A percentile compares a stretch with the other conserved stretches of the same genome.
Conservation (phyloP, 2,797 vertebrate species). For the Liasis olivaceus region DNA sequence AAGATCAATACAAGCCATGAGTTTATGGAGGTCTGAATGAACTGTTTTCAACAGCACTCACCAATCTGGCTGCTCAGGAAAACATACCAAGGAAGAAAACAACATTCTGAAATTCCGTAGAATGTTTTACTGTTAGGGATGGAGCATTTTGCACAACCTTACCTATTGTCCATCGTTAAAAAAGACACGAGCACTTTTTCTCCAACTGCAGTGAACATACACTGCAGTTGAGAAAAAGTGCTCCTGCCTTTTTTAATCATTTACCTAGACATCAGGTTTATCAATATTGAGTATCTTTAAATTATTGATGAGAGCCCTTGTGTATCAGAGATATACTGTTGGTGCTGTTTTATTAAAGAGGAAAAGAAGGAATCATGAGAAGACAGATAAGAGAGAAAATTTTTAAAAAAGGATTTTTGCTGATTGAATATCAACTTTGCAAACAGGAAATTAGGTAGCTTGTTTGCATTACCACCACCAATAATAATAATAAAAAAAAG, state of each 20-base stretch:
- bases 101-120: background rate
- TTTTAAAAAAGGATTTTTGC: background rate
- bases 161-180: background rate
- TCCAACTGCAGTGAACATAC: too few relatives aligned
- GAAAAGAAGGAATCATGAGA: background rate
- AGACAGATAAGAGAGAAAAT: background rate
- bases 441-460: background rate
- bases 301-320: conserved; percentile 16
- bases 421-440: background rate
- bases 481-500: background rate
- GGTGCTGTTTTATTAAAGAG: conserved; percentile 9
- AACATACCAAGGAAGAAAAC: background rate
- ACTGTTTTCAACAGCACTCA: background rate
- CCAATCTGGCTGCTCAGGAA: background rate
- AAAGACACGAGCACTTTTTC: too few relatives aligned
- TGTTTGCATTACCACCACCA: background rate
- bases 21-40: background rate
- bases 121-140: background rate
- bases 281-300: conserved; percentile 26
- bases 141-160: background rate
- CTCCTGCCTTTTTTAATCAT: background rate
- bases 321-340: background rate
- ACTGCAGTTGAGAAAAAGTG: background rate
- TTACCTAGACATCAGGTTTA: background rate
- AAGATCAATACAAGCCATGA: background rate